Percentiles rank a stretch among this genome's conserved stretches.
phyloP scores from a whole-genome alignment of 64 coral and sea anemone species.

The Actinia equina region DNA sequence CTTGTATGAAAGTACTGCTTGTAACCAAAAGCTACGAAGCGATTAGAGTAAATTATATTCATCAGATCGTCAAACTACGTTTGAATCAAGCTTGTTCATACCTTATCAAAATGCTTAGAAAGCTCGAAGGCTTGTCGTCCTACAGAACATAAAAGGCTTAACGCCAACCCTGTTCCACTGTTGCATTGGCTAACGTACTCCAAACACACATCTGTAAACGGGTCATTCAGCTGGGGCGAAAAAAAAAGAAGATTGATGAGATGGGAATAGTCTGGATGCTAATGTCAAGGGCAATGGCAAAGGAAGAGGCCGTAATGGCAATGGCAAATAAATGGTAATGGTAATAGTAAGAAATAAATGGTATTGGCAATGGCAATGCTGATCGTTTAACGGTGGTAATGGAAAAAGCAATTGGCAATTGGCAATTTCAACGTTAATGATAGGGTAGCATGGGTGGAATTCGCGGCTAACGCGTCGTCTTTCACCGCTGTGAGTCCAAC shows the following conservation, averaged over 20 bases:
- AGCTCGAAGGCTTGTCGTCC: slow-evolving; percentile 45
- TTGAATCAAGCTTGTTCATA: not conserved
- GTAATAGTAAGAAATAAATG: not conserved
- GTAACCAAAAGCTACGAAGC: not conserved
- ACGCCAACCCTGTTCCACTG: slow-evolving; percentile 9
- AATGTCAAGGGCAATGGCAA: not conserved
- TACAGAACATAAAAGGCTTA: slow-evolving; percentile 49
- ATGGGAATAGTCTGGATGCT: not conserved
- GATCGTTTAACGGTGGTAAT: not conserved
- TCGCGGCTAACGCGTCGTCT: too few relatives aligned
- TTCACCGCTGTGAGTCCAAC: too few relatives aligned
- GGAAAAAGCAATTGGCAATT: not conserved
- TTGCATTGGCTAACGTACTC: slow-evolving; percentile 22
- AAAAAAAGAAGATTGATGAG: not conserved
- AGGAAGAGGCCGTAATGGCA: not conserved
- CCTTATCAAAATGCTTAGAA: slow-evolving; percentile 42
- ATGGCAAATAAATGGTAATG: not conserved
- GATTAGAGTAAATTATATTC: not conserved
- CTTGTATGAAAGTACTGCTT: too few relatives aligned
- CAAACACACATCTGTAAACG: slow-evolving; percentile 4
- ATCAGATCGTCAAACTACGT: not conserved
- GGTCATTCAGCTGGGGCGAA: not conserved
- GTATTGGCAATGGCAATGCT: not conserved
- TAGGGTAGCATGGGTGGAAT: too few relatives aligned
- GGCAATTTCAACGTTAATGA: not conserved